Evolutionary conservation across 2,888 invertebrate species (phyloP).

Genomic region (Acanthopleura granulata): DNA sequence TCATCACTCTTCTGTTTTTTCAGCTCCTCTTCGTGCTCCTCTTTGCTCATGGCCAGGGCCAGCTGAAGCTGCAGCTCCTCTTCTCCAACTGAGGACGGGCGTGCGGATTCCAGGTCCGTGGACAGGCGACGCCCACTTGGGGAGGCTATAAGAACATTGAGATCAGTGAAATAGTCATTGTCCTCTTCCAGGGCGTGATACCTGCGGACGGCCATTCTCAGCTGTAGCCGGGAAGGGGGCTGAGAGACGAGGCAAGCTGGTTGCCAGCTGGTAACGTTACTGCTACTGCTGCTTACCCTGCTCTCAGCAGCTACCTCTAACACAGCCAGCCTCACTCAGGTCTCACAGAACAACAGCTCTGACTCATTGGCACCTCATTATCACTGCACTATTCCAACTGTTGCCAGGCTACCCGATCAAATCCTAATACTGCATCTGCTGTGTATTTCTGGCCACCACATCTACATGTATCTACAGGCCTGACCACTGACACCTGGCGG

Average conservation of each 20-base stretch:
- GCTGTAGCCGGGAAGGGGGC: background rate
- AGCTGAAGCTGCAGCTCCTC: conserved; percentile 98
- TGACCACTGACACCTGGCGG: too few relatives aligned
- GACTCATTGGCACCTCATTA: too few relatives aligned
- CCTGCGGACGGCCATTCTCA: conserved; percentile 7
- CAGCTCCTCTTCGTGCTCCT: conserved; percentile 98
- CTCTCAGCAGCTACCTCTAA: background rate
- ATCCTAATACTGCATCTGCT: too few relatives aligned
- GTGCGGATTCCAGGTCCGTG: conserved; percentile 87
- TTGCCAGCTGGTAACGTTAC: background rate
- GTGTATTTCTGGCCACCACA: too few relatives aligned
- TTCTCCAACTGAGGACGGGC: conserved; percentile 97
- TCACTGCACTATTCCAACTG: too few relatives aligned
- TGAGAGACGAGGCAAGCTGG: background rate
- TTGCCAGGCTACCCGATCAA: too few relatives aligned
- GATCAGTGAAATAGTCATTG: conserved; percentile 13
- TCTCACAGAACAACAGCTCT: too few relatives aligned
- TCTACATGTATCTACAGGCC: too few relatives aligned
- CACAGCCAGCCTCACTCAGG: too few relatives aligned
- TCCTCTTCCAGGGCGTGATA: conserved; percentile 11
- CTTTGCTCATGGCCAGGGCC: conserved; percentile 97
- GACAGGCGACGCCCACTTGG: conserved; percentile 42
- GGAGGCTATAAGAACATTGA: conserved; percentile 23
- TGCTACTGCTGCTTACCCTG: background rate
- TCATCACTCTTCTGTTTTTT: conserved; percentile 94